phyloP scores from a whole-genome alignment of 2,888 invertebrate species.

The Hypercompe scribonia region DNA sequence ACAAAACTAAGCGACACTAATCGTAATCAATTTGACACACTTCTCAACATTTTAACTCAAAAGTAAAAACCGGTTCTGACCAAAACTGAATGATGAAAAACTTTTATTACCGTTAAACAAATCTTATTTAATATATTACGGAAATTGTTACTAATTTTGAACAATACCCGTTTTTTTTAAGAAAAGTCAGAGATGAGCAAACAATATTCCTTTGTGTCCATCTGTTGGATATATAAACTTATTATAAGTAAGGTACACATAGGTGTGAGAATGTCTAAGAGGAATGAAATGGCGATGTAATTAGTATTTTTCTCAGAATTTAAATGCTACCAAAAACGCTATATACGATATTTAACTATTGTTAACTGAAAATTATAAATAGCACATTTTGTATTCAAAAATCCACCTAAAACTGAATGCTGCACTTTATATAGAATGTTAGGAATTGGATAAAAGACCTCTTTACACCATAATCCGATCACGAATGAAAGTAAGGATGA shows the following conservation, averaged over 20 bases:
- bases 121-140: conserved; percentile 68
- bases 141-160: conserved; percentile 54
- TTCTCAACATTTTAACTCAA: conserved; percentile 49
- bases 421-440: no score
- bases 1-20: conserved; percentile 41
- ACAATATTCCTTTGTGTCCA: conserved; percentile 11
- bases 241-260: not conserved
- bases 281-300: not conserved
- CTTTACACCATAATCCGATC: no score
- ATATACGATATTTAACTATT: not conserved
- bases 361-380: no score
- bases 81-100: conserved; percentile 37
- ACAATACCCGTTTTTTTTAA: conserved; percentile 41
- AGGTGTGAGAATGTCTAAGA: not conserved
- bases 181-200: conserved; percentile 45
- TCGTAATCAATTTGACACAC: conserved; percentile 59
- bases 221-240: not conserved
- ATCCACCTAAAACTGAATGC: not conserved
- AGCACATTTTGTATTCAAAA: not conserved
- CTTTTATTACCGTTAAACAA: conserved; percentile 51
- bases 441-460: no score
- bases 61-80: conserved; percentile 50
- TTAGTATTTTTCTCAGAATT: not conserved
- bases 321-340: not conserved
- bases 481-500: no score